Base-by-base conservation (phyloP, 2,797 vertebrate species). In the Chanos chanos region DNA sequence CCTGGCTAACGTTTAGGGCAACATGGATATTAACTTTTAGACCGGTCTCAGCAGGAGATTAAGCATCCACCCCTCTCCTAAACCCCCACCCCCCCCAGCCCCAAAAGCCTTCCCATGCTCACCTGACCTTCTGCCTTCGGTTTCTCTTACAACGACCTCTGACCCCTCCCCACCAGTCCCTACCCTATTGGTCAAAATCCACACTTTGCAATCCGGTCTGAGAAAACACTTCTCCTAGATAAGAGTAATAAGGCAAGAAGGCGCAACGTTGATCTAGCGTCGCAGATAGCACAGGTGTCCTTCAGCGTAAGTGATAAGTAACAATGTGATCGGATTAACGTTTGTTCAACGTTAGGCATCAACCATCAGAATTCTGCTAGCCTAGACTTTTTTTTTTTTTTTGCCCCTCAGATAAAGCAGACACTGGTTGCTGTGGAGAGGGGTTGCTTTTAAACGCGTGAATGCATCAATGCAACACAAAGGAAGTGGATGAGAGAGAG, bases 1-100 rank as follows among this genome's bases (percentile, higher is more conserved):
- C 74, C 33, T 18, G 78, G 79, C 81, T 83, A 79, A 81, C 61
- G 72, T 79, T 66, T 66, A 30, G 78, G 67, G 70, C 48, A 52
- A 64, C 13, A 28, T 25, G 80, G 72, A 85, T 86, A 85, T 88
- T 85, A 87, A 86, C 78, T 81, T n/a, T 64, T 60, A 61, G 77
- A 74, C 64, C 82, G 74, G 67, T 82, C 85, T 79, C 76, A 73
- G 81, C 79, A 66, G 79, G 85, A 78, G 85, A 67, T 74, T 71
- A 81, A 86, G 82, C 85, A 53, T 63, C 67, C 68, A 39, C 75
- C 70, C 71, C 74, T 72, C 56, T 76, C 82, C 77, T 76, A 83
- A 79, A 84, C 67, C 70, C 70, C 61, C 70, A 73, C 69, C 65
- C 73, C 80, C 80, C 77, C 73, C 31, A 4, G 31, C 30, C 31